Evolutionary conservation across 2,113 vertebrate genomes (phyloP).

Genomic region (Globicephala melas): DNA sequence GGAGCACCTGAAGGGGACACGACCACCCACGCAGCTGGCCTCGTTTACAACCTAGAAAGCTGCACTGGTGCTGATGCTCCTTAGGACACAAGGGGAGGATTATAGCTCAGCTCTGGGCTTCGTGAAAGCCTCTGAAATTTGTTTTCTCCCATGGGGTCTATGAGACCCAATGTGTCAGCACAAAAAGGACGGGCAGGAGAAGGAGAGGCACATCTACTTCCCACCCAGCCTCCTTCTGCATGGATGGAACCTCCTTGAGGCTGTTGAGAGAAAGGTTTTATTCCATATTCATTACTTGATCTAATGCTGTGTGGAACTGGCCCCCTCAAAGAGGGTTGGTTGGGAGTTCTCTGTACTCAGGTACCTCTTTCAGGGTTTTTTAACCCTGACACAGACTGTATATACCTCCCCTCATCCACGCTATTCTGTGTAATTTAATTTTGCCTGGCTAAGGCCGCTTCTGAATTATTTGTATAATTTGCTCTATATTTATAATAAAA

Average conservation of each 20-base stretch:
- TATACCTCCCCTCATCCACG: not conserved
- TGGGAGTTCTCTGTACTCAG: slow-evolving; percentile 4
- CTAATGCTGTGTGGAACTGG: not conserved
- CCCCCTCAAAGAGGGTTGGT: not conserved
- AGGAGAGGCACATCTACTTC: not conserved
- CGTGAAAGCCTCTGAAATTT: not conserved
- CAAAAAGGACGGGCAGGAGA: not conserved
- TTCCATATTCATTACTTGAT: not conserved
- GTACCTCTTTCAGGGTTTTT: not conserved
- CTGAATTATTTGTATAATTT: slow-evolving; percentile 51
- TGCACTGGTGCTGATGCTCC: not conserved
- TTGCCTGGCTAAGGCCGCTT: not conserved
- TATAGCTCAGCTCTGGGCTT: not conserved
- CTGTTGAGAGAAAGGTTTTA: not conserved
- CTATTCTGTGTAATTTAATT: slow-evolving; percentile 40
- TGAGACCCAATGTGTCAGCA: not conserved
- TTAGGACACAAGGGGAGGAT: not conserved
- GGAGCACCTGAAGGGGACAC: not conserved
- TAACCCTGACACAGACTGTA: not conserved
- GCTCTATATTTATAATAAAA: slow-evolving; percentile 60
- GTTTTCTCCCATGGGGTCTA: not conserved
- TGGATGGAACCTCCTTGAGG: not conserved
- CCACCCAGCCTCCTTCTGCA: not conserved
- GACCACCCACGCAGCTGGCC: not conserved
- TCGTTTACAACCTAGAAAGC: not conserved